A percentile compares a stretch with the other conserved stretches of the same genome.
These are phyloP conservation scores for Rhinopomastus cyanomelas DNA, from an alignment of 2,113 vertebrate species.

Conservation along the genomic window DNA sequence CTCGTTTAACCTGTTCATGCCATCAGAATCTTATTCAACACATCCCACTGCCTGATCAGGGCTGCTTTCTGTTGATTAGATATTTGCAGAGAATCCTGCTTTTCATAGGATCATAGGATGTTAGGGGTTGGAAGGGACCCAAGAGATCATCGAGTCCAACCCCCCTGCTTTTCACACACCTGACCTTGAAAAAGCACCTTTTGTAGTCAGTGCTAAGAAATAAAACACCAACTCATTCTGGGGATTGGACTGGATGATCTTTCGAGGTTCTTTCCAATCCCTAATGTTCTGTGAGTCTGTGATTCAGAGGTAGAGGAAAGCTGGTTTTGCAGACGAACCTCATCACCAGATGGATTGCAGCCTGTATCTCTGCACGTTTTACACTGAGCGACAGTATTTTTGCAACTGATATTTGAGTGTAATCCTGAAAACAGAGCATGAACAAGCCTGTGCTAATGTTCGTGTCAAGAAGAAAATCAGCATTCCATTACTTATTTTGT, in stretches of 20 bases:
- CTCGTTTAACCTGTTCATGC: not conserved
- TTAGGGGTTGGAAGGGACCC: too few relatives aligned
- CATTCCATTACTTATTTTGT: slow-evolving; percentile 57
- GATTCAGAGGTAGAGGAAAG: too few relatives aligned
- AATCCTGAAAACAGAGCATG: slow-evolving; percentile 17
- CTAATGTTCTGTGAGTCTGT: too few relatives aligned
- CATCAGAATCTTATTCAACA: not conserved
- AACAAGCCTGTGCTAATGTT: slow-evolving; percentile 29
- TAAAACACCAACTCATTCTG: too few relatives aligned
- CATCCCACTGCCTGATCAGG: not conserved
- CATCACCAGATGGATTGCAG: not conserved
- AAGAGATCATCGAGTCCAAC: too few relatives aligned
- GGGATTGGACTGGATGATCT: too few relatives aligned
- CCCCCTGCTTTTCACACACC: too few relatives aligned
- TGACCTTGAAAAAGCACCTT: not conserved
- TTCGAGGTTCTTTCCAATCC: too few relatives aligned
- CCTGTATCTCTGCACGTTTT: not conserved
- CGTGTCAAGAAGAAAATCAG: slow-evolving; percentile 36
- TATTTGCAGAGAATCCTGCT: not conserved
- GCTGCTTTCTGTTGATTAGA: not conserved
- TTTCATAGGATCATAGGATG: too few relatives aligned
- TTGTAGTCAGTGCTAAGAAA: too few relatives aligned
- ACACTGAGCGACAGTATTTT: not conserved
- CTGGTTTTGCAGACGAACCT: not conserved
- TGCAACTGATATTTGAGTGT: not conserved